phyloP scores from a whole-genome alignment of 2,113 vertebrate species.

The Grus americana region DNA sequence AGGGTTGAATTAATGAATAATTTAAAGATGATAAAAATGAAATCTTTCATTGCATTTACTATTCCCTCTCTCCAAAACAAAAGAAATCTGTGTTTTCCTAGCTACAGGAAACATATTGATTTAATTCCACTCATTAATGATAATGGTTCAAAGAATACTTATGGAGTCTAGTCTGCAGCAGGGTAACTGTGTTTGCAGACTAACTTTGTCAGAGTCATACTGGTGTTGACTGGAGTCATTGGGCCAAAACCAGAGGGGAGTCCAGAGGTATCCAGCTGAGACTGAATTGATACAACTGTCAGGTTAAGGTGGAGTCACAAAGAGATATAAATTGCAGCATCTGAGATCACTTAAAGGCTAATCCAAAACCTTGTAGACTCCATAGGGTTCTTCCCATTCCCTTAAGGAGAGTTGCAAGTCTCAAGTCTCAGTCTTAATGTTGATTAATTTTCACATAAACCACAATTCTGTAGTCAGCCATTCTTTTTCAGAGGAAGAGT shows the following conservation, averaged over 20 bases:
- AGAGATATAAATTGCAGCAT: slow-evolving; percentile 13
- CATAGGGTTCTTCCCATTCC: neutral
- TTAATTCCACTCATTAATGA: slow-evolving; percentile 35
- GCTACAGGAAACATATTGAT: neutral
- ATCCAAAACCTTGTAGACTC: neutral
- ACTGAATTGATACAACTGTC: neutral
- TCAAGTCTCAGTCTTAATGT: neutral
- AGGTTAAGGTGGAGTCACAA: slow-evolving; percentile 35
- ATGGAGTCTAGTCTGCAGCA: neutral
- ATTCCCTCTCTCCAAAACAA: neutral
- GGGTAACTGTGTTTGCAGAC: neutral
- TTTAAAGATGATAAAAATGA: neutral
- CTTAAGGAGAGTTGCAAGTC: neutral
- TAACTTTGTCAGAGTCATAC: neutral
- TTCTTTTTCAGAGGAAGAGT: neutral
- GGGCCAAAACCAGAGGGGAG: neutral
- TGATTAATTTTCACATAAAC: neutral
- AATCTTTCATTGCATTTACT: neutral
- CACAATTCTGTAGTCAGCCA: neutral
- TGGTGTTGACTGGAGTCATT: neutral
- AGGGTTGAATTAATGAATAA: neutral
- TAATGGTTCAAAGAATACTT: slow-evolving; percentile 48
- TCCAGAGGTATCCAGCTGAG: neutral
- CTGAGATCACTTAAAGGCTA: slow-evolving; percentile 36
- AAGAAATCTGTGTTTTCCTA: slow-evolving; percentile 34